These are phyloP conservation scores for Teleogryllus oceanicus DNA, from an alignment of 2,888 invertebrate genomes.

Conservation along the genomic window DNA sequence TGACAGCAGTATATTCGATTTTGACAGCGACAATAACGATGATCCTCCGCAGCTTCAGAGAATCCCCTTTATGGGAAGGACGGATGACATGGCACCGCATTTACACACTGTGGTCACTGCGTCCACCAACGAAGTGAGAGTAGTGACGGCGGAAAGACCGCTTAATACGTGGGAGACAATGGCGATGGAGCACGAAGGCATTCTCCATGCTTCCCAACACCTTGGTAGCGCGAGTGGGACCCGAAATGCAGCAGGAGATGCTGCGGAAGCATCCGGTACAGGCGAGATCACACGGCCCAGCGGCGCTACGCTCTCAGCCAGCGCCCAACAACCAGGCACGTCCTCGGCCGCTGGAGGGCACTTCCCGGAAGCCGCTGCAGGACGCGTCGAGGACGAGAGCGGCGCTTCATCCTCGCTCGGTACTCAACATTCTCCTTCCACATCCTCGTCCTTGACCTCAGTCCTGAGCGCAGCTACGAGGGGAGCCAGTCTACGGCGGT, in stretches of 20 bases:
- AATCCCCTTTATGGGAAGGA: conserved; percentile 33
- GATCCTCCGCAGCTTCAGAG: conserved; percentile 36
- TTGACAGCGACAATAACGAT: conserved; percentile 35
- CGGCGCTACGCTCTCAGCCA: conserved; percentile 40
- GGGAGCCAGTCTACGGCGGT: neutral
- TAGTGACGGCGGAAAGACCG: conserved; percentile 31
- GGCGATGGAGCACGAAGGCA: neutral
- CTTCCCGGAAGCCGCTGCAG: conserved; percentile 60
- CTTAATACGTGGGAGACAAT: conserved; percentile 22
- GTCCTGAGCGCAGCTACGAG: conserved; percentile 12
- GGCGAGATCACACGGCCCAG: conserved; percentile 21
- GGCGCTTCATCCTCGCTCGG: neutral
- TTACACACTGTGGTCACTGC: conserved; percentile 18
- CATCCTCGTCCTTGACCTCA: too few species aligned
- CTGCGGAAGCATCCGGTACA: conserved; percentile 18
- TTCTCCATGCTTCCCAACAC: neutral
- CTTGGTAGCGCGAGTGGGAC: too few species aligned
- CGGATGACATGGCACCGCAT: conserved; percentile 22
- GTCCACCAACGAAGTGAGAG: conserved; percentile 25
- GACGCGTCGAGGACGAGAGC: conserved; percentile 42
- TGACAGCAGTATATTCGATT: neutral
- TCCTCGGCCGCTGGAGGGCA: conserved; percentile 65
- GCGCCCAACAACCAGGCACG: conserved; percentile 47
- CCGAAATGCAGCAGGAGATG: neutral
- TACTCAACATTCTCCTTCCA: too few species aligned